phyloP scores from a whole-genome alignment of 2,113 vertebrate species.

The Phylloscopus trochilus region DNA sequence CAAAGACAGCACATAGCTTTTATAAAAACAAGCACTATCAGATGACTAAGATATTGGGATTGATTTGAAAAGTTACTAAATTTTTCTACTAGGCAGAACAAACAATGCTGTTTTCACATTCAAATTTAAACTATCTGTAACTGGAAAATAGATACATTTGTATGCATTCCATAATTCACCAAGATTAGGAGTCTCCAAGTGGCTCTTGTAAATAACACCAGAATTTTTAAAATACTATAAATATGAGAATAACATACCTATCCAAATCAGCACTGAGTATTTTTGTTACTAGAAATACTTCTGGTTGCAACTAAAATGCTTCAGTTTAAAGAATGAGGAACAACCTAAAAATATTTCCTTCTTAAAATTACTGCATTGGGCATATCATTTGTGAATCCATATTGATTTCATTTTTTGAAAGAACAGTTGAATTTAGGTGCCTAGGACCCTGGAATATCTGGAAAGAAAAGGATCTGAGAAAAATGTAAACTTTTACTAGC shows the following conservation, averaged over 20 bases:
- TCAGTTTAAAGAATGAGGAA: slow-evolving; percentile 11
- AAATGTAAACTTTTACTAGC: background rate
- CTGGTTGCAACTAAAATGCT: slow-evolving; percentile 21
- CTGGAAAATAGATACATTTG: background rate
- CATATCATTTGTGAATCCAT: background rate
- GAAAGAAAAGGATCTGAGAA: background rate
- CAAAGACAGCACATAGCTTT: background rate
- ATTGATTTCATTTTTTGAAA: background rate
- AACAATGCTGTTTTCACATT: background rate
- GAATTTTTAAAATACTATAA: slow-evolving; percentile 21
- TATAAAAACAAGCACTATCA: background rate
- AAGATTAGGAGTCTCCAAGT: background rate
- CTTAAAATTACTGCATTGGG: background rate
- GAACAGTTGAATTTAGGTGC: background rate
- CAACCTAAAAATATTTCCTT: background rate
- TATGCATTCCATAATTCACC: background rate
- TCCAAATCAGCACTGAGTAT: slow-evolving; percentile 10
- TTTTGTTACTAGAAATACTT: slow-evolving; percentile 35
- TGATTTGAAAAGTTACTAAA: background rate
- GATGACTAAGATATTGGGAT: background rate
- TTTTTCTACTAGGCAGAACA: background rate
- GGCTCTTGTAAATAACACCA: background rate
- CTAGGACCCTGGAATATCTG: background rate
- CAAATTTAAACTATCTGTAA: background rate
- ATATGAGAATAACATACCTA: background rate